These are phyloP conservation scores for Brachionus koreanus DNA, from an alignment of 1,140 invertebrate genomes.

Conservation along the genomic window DNA sequence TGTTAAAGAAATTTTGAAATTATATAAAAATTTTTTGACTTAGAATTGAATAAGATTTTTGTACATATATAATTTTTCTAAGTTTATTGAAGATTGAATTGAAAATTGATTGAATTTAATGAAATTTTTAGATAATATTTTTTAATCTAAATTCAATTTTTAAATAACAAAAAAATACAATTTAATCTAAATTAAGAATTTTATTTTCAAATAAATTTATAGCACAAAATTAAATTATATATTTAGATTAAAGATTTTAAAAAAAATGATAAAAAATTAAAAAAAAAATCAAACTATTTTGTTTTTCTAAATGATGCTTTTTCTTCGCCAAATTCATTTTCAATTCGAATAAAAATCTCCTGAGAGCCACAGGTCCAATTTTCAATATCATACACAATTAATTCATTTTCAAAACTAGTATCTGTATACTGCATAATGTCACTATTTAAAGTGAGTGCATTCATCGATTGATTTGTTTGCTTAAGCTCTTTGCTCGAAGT, in stretches of 20 bases:
- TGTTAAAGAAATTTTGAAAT: too few species aligned
- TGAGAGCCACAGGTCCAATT: slow-evolving; percentile 43
- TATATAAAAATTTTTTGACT: too few species aligned
- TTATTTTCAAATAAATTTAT: not conserved
- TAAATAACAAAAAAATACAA: not conserved
- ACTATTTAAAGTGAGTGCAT: slow-evolving; percentile 16
- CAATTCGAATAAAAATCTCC: slow-evolving; percentile 44
- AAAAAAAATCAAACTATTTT: slow-evolving; percentile 3
- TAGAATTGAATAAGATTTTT: too few species aligned
- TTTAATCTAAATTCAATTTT: too few species aligned
- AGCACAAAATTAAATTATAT: slow-evolving; percentile 4
- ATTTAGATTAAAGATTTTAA: not conserved
- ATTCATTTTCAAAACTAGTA: slow-evolving; percentile 39
- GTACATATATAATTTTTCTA: too few species aligned
- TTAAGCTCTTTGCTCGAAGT: not conserved
- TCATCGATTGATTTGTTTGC: slow-evolving; percentile 15
- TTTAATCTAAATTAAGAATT: not conserved
- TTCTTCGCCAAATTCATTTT: slow-evolving; percentile 43
- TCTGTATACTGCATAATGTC: slow-evolving; percentile 6
- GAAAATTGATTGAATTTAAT: too few species aligned
- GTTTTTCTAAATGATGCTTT: slow-evolving; percentile 44
- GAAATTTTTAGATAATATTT: too few species aligned
- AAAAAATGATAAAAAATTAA: not conserved
- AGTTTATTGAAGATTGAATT: too few species aligned
- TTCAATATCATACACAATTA: slow-evolving; percentile 43